Percentiles rank a stretch among this genome's conserved stretches.
Evolutionary conservation across 2,888 invertebrate species (phyloP).

Genomic region (Lathronympha strigana): DNA sequence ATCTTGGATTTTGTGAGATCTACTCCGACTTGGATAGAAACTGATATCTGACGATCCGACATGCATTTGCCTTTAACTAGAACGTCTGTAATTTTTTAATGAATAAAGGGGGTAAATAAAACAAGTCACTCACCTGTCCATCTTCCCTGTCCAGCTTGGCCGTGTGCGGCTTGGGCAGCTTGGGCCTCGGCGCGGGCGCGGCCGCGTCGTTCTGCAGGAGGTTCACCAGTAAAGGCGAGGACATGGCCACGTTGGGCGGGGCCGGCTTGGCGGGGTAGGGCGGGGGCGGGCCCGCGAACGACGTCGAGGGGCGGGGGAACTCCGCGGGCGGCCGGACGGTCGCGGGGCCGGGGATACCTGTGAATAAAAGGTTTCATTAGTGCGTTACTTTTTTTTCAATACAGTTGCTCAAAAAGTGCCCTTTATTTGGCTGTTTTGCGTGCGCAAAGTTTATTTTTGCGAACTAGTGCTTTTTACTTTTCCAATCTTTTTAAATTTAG

Average conservation of each 20-base stretch:
- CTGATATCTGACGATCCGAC: too few species aligned
- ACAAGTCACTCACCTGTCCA: conserved; percentile 68
- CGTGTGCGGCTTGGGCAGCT: conserved; percentile 64
- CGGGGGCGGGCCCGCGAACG: conserved; percentile 58
- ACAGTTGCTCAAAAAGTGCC: too few species aligned
- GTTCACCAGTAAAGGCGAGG: conserved; percentile 95
- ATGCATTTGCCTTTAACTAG: too few species aligned
- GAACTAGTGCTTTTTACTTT: too few species aligned
- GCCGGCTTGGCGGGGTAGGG: conserved; percentile 59
- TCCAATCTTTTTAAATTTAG: too few species aligned
- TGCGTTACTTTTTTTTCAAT: too few species aligned
- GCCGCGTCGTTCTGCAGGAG: conserved; percentile 93
- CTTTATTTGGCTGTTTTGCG: too few species aligned
- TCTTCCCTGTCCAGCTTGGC: conserved; percentile 74
- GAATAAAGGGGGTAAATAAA: too few species aligned
- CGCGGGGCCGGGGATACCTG: conserved; percentile 59
- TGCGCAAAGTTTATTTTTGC: too few species aligned
- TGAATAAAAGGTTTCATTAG: neutral
- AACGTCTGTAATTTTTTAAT: too few species aligned
- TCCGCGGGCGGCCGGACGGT: conserved; percentile 53
- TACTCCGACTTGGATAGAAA: too few species aligned
- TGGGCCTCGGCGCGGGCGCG: conserved; percentile 67
- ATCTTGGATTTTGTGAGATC: too few species aligned
- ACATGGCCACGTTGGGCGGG: conserved; percentile 87
- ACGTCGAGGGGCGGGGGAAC: conserved; percentile 72